A percentile compares a stretch with the other conserved stretches of the same genome.
Conservation (phyloP, 2,113 vertebrate genomes). For the Callipepla californica region DNA sequence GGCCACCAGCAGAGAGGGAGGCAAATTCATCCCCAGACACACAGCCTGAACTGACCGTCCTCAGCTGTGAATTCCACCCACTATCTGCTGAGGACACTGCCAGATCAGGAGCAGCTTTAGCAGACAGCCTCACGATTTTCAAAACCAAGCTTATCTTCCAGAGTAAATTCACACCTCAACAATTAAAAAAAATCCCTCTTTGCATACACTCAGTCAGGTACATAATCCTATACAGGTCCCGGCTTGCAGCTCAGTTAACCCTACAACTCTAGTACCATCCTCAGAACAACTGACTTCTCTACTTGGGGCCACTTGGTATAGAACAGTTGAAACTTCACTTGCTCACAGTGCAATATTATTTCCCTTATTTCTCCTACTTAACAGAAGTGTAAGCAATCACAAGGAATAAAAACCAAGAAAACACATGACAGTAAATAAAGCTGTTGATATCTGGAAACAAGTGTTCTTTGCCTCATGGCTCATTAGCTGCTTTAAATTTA, state of each 20-base stretch:
- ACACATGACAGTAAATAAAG: background rate
- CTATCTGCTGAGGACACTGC: rapidly evolving
- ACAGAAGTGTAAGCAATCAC: background rate
- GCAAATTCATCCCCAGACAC: rapidly evolving
- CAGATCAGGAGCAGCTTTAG: background rate
- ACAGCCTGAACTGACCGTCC: background rate
- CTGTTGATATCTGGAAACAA: background rate
- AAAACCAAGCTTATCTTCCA: background rate
- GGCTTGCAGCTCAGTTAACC: background rate
- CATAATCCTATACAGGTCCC: background rate
- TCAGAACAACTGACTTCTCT: background rate
- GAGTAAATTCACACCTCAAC: background rate
- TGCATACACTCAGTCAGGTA: rapidly evolving
- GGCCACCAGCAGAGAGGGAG: background rate
- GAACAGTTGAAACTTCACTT: background rate
- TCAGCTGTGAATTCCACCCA: rapidly evolving
- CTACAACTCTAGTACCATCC: background rate
- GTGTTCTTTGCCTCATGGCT: background rate
- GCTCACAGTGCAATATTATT: background rate
- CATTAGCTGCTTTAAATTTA: constrained; percentile 13
- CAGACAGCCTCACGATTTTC: rapidly evolving
- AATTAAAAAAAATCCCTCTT: background rate
- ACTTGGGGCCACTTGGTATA: background rate
- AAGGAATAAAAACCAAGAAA: background rate
- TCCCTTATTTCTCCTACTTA: background rate